phyloP scores from a whole-genome alignment of 2,797 vertebrate genomes.

The Lycodopsis pacificus region DNA sequence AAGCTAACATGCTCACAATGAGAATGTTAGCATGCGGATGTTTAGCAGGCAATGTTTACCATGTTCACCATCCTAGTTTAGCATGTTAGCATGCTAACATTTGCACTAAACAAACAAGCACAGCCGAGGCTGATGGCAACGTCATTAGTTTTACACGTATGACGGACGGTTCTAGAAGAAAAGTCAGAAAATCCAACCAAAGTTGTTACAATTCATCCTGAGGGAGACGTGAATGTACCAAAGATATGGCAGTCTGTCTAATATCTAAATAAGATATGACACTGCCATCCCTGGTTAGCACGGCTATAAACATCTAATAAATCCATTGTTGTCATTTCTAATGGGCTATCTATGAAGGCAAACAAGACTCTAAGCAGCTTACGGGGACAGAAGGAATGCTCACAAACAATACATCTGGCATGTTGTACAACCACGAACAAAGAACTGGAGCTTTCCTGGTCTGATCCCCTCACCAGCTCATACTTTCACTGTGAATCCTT shows the following conservation, averaged over 20 bases:
- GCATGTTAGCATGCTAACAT: neutral
- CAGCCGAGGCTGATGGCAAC: neutral
- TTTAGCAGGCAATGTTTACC: neutral
- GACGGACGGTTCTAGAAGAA: too few species aligned
- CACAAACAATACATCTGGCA: neutral
- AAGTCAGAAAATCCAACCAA: neutral
- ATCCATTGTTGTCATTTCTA: neutral
- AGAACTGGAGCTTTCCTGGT: neutral
- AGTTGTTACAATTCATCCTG: neutral
- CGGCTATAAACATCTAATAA: neutral
- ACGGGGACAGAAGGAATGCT: neutral
- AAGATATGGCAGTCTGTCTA: neutral
- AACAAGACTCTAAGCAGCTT: neutral
- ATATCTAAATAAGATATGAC: neutral
- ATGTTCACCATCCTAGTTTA: neutral
- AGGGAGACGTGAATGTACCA: neutral
- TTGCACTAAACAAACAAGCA: neutral
- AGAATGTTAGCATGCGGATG: neutral
- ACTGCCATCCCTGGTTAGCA: too few species aligned
- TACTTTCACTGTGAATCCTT: constrained; percentile 34
- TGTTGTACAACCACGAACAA: constrained; percentile 21
- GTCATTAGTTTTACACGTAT: neutral
- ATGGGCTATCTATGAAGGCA: neutral
- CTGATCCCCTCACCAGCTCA: neutral
- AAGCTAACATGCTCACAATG: neutral